Percentiles rank a stretch among this genome's conserved stretches.
These are phyloP conservation scores for Ridgeia piscesae DNA, from an alignment of 1,140 invertebrate genomes.

Conservation along the genomic window DNA sequence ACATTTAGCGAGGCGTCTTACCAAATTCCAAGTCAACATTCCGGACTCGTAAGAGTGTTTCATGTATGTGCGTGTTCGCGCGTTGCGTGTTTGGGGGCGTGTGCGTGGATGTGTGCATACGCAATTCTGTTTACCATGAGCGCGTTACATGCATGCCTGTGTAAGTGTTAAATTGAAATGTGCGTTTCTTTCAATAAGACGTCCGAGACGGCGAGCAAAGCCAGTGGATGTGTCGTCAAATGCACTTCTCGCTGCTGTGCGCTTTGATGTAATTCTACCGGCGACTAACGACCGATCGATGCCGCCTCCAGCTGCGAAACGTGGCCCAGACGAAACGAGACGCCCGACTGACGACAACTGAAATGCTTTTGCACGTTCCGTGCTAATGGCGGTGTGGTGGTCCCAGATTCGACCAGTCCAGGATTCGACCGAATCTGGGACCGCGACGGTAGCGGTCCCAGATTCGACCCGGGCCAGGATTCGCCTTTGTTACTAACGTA, in stretches of 20 bases:
- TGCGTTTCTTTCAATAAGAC: not conserved
- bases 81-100: no score
- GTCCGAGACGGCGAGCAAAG: not conserved
- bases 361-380: no score
- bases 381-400: no score
- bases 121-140: not conserved
- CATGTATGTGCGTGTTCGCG: not conserved
- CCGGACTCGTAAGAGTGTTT: not conserved
- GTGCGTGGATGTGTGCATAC: no score
- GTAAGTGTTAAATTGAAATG: not conserved
- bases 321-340: not conserved
- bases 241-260: not conserved
- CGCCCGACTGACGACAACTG: no score
- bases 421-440: no score
- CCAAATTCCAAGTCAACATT: not conserved
- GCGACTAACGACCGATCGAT: not conserved
- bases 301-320: not conserved
- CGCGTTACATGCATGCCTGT: not conserved
- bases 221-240: not conserved
- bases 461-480: no score
- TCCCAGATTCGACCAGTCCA: no score
- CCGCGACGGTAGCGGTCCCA: no score
- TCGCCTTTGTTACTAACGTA: no score
- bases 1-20: not conserved
- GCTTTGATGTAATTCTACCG: not conserved